Conservation (phyloP, 2,888 invertebrate genomes). For the Acanthococcus lagerstroemiae region DNA sequence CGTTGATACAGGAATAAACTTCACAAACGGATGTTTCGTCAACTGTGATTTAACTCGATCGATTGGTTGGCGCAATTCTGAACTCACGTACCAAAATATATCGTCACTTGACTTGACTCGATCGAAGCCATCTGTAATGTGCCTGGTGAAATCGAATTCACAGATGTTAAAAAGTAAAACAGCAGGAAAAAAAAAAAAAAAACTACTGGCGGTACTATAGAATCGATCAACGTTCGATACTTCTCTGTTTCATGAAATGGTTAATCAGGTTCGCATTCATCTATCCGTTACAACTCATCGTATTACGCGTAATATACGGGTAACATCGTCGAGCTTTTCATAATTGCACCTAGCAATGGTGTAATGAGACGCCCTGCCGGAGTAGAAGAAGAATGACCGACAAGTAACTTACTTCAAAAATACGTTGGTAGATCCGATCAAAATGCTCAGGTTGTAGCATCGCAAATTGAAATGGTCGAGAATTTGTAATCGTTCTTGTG, state of each 20-base stretch:
- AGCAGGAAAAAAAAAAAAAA: too few species aligned
- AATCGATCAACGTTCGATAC: too few species aligned
- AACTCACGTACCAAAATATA: not conserved
- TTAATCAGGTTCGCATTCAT: too few species aligned
- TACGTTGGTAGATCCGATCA: not conserved
- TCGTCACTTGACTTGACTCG: not conserved
- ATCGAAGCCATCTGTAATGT: slow-evolving; percentile 2
- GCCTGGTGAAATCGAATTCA: not conserved
- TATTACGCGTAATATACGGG: too few species aligned
- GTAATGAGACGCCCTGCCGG: too few species aligned
- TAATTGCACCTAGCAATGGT: too few species aligned
- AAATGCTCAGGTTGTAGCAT: not conserved
- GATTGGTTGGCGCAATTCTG: not conserved
- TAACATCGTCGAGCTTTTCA: too few species aligned
- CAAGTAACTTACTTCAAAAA: not conserved
- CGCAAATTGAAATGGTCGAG: not conserved
- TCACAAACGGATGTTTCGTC: not conserved
- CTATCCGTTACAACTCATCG: too few species aligned
- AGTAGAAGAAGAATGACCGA: not conserved
- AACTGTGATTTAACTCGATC: not conserved
- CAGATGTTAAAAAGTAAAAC: too few species aligned
- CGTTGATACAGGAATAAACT: not conserved
- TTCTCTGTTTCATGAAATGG: too few species aligned
- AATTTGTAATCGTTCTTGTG: not conserved
- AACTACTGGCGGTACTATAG: too few species aligned